Conservation (phyloP, 1,140 invertebrate genomes). For the Varroa destructor region DNA sequence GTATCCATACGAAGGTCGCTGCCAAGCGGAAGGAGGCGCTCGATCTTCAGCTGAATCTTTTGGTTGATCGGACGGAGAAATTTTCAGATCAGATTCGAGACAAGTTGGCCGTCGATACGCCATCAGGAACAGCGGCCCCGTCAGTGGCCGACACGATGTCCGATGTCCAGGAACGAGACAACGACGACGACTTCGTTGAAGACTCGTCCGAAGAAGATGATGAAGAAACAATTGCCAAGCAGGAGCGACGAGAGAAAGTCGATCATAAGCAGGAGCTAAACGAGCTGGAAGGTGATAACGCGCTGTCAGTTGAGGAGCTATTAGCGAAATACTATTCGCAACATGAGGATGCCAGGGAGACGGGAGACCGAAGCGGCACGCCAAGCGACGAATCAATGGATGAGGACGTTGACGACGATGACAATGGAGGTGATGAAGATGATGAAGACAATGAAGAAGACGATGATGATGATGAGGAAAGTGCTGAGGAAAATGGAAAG, state of each 20-base stretch:
- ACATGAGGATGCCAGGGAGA: constrained; percentile 44
- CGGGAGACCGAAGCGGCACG: constrained; percentile 40
- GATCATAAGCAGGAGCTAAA: constrained; percentile 63
- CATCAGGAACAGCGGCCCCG: constrained; percentile 39
- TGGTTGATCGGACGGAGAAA: constrained; percentile 96
- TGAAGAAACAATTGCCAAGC: constrained; percentile 87
- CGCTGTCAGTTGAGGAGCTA: constrained; percentile 75
- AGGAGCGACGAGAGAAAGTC: constrained; percentile 56
- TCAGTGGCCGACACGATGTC: constrained; percentile 31
- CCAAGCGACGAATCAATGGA: constrained; percentile 36
- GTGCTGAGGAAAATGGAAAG: constrained; percentile 36
- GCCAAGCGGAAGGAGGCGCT: constrained; percentile 87
- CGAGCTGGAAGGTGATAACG: constrained; percentile 71
- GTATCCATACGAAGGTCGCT: constrained; percentile 77
- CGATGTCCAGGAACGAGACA: constrained; percentile 26
- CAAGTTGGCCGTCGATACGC: constrained; percentile 43
- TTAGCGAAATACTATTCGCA: constrained; percentile 16
- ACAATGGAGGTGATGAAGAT: constrained; percentile 35
- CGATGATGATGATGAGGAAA: constrained; percentile 36
- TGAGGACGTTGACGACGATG: constrained; percentile 33
- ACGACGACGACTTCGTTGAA: constrained; percentile 32
- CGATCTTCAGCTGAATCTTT: constrained; percentile 93
- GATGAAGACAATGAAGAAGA: constrained; percentile 34
- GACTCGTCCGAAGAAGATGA: constrained; percentile 57
- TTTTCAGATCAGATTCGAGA: constrained; percentile 52